Base-by-base conservation (phyloP, 2,113 vertebrate species). In the Noturus placidus region DNA sequence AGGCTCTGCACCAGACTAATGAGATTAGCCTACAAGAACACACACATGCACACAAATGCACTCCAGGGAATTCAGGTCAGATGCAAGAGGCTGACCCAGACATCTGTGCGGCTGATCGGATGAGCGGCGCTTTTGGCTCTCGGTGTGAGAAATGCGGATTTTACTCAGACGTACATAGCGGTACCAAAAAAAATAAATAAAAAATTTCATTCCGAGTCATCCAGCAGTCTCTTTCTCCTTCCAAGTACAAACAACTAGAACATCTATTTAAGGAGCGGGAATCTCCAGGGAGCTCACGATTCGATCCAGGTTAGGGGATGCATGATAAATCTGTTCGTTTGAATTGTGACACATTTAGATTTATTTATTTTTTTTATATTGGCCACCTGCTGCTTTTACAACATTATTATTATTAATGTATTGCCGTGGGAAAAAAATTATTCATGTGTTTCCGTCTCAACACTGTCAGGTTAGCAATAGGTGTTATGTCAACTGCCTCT, bases 51-150 rank as follows among this genome's bases (percentile, higher is more conserved):
- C 89, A 92, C 93, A 94, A 93, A 92, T 89, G 82, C 92, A 86
- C 91, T 91, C 92, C 91, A 82, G 94, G 93, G 94, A 95, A 95
- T 94, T 94, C 93, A 94, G 95, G 94, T 95, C 94, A 95, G 91
- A 95, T 95, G 94, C 93, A 95, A 95, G 95, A 95, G 94, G 92
- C 93, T 92, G 93, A 94, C 93, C 93, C 92, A 95, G 94, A 95
- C 92, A 92, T 94, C 94, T 94, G 94, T 93, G 93, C 91, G 93
- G 70, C 81, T 89, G 94, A 95, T 94, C 94, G 94, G 93, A 87
- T 77, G 65, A 86, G 92, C 91, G 89, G 90, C 88, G 90, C 91
- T 83, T 88, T 89, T 88, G 72, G 85, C 61, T 50, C 67, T 76
- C 77, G 90, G 91, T 93, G 93, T 91, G 81, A 85, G 56, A 85